Base-by-base conservation (phyloP, 2,113 vertebrate genomes). In the Sylvicapra grimmia region DNA sequence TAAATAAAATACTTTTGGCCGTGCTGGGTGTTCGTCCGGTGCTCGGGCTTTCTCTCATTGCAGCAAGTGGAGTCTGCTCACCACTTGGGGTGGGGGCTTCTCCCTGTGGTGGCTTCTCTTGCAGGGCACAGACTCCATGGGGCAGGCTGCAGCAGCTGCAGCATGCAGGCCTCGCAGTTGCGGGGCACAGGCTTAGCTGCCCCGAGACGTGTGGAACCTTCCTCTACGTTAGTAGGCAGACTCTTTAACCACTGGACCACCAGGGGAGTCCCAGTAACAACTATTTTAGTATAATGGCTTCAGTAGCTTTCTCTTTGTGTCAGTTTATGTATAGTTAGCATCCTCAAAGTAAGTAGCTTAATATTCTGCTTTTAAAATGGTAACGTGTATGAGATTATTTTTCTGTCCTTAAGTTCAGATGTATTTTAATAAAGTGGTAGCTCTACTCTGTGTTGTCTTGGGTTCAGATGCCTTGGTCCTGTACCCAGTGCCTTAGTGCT, bases 251-350 rank as follows among this genome's bases (percentile, higher is more conserved):
- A 44, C 40, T 44, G 40, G 36, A 77, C 72, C 72, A 77, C n/a
- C 23, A 25, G 23, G 36, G 40, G 40, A 44, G 40, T 27, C 72
- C 72, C 23, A 44, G 72, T 77, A 77, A 27, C 16, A 12, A 40
- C 44, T 90, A 10, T 93, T 94, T 89, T 61, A 56, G 79, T 82
- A 33, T 58, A 79, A 75, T 83, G 68, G 75, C 72, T 51, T 88
- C 12, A 53, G 4, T 80, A 83, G 9, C 23, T 93, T 85, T 87
- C 68, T 96, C 18, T 93, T 68, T 87, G 36, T 90, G 40, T 88
- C 49, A 77, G 47, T 75, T 92, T 83, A 68, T 40, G 36, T 94
- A 88, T 44, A 95, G 87, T 91, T 96, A 93, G 58, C 36, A 85
- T 95, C 19, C 23, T 87, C 83, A 83, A 97, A 87, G 72, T 75